Evolutionary conservation across 2,888 invertebrate species (phyloP).

Genomic region (Drosophila stalkeri): DNA sequence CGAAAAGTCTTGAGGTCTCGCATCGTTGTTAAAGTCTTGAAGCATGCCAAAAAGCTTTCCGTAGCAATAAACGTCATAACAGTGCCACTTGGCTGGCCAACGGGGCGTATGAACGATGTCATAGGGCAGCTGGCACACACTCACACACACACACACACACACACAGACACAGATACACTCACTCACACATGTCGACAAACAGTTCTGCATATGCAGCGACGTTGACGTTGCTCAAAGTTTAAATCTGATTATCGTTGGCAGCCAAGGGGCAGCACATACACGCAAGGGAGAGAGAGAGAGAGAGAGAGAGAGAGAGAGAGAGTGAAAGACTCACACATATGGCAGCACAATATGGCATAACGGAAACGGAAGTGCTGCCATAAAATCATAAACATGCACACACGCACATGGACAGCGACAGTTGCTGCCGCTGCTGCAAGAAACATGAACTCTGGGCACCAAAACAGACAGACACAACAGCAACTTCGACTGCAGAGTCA

Average conservation of each 20-base stretch:
- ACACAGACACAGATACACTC: conserved; percentile 18
- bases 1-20: conserved; percentile 46
- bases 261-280: conserved; percentile 10
- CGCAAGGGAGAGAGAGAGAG: background rate
- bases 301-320: conserved; percentile 7
- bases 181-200: conserved; percentile 4
- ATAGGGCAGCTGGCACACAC: conserved; percentile 64
- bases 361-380: conserved; percentile 82
- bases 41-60: conserved; percentile 76
- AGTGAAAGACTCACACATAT: conserved; percentile 4
- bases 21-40: conserved; percentile 50
- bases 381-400: conserved; percentile 81
- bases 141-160: conserved; percentile 14
- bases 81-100: conserved; percentile 75
- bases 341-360: conserved; percentile 64
- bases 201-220: conserved; percentile 57
- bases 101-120: conserved; percentile 78
- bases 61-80: conserved; percentile 78
- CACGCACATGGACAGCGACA: conserved; percentile 56
- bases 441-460: conserved; percentile 70
- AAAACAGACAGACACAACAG: conserved; percentile 47
- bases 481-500: conserved; percentile 57
- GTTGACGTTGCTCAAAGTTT: conserved; percentile 81
- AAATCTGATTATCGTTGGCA: conserved; percentile 78
- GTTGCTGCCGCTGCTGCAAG: conserved; percentile 59